phyloP scores from a whole-genome alignment of 1,140 invertebrate species.

The Drosophila kepulauana region DNA sequence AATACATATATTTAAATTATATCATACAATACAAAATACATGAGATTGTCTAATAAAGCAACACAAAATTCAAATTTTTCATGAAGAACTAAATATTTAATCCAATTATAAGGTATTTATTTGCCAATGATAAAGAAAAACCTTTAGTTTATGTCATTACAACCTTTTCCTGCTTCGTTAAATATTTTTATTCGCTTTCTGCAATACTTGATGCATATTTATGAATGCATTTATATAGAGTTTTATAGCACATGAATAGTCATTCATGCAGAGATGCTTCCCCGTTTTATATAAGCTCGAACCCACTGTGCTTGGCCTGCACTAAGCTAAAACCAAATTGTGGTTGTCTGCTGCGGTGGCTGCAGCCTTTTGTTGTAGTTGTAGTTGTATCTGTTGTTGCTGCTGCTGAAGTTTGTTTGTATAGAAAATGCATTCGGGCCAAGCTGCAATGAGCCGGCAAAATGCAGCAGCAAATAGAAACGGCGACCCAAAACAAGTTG shows the following conservation, averaged over 20 bases:
- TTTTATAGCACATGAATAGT: neutral
- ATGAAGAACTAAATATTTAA: too few species aligned
- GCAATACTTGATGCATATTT: neutral
- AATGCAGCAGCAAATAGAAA: constrained; percentile 69
- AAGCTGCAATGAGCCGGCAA: constrained; percentile 81
- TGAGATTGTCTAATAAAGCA: too few species aligned
- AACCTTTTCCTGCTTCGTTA: too few species aligned
- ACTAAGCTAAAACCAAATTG: constrained; percentile 62
- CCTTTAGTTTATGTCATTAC: too few species aligned
- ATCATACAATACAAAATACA: too few species aligned
- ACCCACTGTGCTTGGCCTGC: constrained; percentile 46
- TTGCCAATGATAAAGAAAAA: too few species aligned
- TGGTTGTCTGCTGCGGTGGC: constrained; percentile 57
- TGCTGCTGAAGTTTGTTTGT: constrained; percentile 56
- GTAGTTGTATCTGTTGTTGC: constrained; percentile 23
- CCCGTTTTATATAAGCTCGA: neutral
- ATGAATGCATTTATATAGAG: neutral
- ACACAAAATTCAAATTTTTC: too few species aligned
- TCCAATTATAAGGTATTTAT: too few species aligned
- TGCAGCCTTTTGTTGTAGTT: constrained; percentile 26
- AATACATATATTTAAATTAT: too few species aligned
- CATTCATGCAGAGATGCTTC: constrained; percentile 11
- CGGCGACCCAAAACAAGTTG: constrained; percentile 55
- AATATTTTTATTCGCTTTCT: neutral
- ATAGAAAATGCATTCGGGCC: constrained; percentile 81